These are phyloP conservation scores for Hypomesus transpacificus DNA, from an alignment of 2,113 vertebrate genomes.

Conservation along the genomic window DNA sequence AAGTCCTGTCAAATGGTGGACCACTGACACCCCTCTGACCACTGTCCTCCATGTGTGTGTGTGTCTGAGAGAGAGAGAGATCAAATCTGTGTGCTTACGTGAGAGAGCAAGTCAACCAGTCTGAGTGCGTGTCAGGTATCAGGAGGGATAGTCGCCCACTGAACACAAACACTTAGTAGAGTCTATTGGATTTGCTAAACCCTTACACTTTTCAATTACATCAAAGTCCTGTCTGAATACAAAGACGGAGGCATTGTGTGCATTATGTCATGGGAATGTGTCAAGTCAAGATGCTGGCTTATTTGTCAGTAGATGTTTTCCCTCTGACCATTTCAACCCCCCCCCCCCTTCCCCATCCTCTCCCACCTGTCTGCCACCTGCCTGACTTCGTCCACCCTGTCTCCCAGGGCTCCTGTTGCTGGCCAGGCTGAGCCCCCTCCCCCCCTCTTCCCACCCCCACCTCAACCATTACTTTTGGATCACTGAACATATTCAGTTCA, in stretches of 20 bases:
- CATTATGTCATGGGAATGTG: too few species aligned
- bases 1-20: slow-evolving; percentile 36
- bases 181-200: slow-evolving; percentile 57
- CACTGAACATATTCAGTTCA: slow-evolving; percentile 61
- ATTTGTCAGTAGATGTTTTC: slow-evolving; percentile 55
- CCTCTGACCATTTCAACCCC: slow-evolving; percentile 16
- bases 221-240: slow-evolving; percentile 53
- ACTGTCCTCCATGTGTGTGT: neutral
- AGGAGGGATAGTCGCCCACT: slow-evolving; percentile 1
- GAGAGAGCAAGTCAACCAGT: neutral
- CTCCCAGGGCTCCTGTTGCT: slow-evolving; percentile 12
- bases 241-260: slow-evolving; percentile 28
- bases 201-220: slow-evolving; percentile 65
- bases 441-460: slow-evolving; percentile 36
- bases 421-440: neutral
- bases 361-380: slow-evolving; percentile 43
- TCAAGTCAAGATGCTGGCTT: slow-evolving; percentile 33
- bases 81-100: neutral
- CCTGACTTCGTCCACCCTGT: slow-evolving; percentile 47
- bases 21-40: slow-evolving; percentile 10
- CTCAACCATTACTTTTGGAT: slow-evolving; percentile 67
- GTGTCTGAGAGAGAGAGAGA: slow-evolving; percentile 3
- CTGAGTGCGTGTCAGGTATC: slow-evolving; percentile 7
- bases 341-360: slow-evolving; percentile 38
- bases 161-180: slow-evolving; percentile 44